phyloP scores from a whole-genome alignment of 2,888 invertebrate species.

The Trypoxylon attenuatum region DNA sequence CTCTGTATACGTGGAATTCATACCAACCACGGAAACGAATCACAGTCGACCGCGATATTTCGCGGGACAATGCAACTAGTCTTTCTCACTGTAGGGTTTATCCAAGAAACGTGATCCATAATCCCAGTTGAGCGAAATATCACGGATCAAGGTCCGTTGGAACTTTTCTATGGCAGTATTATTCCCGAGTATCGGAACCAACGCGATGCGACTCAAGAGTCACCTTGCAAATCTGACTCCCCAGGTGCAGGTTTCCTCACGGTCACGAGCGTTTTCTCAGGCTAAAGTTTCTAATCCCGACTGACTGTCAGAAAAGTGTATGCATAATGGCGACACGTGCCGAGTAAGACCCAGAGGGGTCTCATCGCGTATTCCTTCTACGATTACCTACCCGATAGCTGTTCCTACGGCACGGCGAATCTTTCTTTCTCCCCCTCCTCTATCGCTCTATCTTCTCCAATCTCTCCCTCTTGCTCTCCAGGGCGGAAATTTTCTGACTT shows the following conservation, averaged over 20 bases:
- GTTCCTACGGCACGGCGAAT: constrained; percentile 7
- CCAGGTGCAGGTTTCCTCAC: constrained; percentile 31
- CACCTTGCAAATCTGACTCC: constrained; percentile 31
- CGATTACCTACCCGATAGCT: constrained; percentile 30
- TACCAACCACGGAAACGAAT: constrained; percentile 48
- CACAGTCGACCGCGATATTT: constrained; percentile 25
- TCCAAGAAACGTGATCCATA: too few relatives aligned
- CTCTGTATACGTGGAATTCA: constrained; percentile 43
- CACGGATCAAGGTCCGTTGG: not conserved
- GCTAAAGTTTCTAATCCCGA: constrained; percentile 46
- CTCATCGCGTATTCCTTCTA: constrained; percentile 49
- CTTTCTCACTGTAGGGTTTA: too few relatives aligned
- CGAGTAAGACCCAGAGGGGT: constrained; percentile 19
- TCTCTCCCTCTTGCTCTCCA: not conserved
- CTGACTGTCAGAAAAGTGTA: constrained; percentile 31
- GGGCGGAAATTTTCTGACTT: constrained; percentile 34
- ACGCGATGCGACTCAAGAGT: constrained; percentile 8
- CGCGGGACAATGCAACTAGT: not conserved
- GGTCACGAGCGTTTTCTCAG: constrained; percentile 24
- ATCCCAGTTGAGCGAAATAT: not conserved
- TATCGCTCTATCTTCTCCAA: too few relatives aligned
- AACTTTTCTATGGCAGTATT: not conserved
- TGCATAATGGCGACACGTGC: constrained; percentile 41
- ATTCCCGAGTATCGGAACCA: not conserved
- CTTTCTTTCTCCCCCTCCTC: too few relatives aligned